Percentiles rank a stretch among this genome's conserved stretches.
These are phyloP conservation scores for Epistrophella euchroma DNA, from an alignment of 2,888 invertebrate species.

Conservation along the genomic window DNA sequence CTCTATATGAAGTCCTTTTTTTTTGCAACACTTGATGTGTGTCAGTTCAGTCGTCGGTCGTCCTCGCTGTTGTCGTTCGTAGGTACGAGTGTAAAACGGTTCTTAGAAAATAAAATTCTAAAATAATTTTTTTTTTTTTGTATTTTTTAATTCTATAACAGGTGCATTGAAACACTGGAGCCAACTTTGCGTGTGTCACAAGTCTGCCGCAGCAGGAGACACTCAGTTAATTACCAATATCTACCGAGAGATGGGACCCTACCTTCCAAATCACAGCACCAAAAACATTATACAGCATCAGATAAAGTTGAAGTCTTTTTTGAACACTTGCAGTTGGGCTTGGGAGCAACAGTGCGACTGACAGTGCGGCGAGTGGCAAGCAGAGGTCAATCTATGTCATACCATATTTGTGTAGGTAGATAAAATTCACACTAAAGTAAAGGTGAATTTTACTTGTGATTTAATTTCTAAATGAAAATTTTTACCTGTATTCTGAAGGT, in stretches of 20 bases:
- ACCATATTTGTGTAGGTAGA: too few relatives aligned
- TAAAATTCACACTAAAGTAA: slow-evolving; percentile 34
- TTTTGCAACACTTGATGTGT: slow-evolving; percentile 27
- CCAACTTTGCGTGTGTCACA: slow-evolving; percentile 62
- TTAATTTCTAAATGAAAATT: not conserved
- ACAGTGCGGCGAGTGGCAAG: slow-evolving; percentile 38
- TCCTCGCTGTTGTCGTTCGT: not conserved
- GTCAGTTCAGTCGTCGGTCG: slow-evolving; percentile 17
- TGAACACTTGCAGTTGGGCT: slow-evolving; percentile 9
- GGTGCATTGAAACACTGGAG: slow-evolving; percentile 64
- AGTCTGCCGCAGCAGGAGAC: slow-evolving; percentile 67
- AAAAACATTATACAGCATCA: slow-evolving; percentile 36
- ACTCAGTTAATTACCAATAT: slow-evolving; percentile 52
- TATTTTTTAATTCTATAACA: slow-evolving; percentile 30
- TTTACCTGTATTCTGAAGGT: not conserved
- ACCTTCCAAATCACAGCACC: slow-evolving; percentile 56
- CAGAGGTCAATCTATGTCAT: slow-evolving; percentile 36
- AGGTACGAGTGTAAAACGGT: slow-evolving; percentile 4
- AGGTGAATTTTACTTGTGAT: not conserved
- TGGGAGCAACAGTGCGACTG: slow-evolving; percentile 33
- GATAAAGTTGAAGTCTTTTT: slow-evolving; percentile 41
- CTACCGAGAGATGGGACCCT: slow-evolving; percentile 45
- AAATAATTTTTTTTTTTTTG: not conserved
- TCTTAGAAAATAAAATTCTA: slow-evolving; percentile 23
- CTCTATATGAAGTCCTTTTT: slow-evolving; percentile 63